Evolutionary conservation across 2,797 vertebrate species (phyloP).

Genomic region (Erpetoichthys calabaricus): DNA sequence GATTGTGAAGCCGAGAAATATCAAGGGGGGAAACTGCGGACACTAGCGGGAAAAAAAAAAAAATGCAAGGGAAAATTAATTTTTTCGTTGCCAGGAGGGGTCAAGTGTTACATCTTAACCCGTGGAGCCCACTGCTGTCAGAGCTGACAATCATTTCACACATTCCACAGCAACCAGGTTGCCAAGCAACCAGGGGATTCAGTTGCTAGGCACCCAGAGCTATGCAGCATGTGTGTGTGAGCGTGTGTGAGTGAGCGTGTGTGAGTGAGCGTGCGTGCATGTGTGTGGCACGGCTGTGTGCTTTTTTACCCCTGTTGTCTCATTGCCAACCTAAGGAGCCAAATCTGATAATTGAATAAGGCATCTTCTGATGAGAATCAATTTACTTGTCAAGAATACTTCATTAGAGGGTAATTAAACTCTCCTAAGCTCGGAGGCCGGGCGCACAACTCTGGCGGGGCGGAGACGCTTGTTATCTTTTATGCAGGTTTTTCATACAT

Average conservation of each 20-base stretch:
- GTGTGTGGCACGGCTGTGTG: neutral
- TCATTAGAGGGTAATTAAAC: neutral
- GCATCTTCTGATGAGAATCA: neutral
- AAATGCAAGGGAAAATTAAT: neutral
- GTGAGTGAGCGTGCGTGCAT: slow-evolving; percentile 1
- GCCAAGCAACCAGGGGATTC: slow-evolving; percentile 62
- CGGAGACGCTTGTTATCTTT: too few relatives aligned
- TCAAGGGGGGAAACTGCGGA: too few relatives aligned
- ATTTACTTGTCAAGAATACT: neutral
- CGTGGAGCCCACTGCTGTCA: slow-evolving; percentile 44
- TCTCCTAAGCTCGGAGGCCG: neutral
- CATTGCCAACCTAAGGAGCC: neutral
- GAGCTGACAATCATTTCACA: slow-evolving; percentile 59
- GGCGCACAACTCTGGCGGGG: too few relatives aligned
- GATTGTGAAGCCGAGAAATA: too few relatives aligned
- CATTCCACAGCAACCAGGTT: slow-evolving; percentile 62
- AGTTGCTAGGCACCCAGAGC: slow-evolving; percentile 66
- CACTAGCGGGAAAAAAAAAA: too few relatives aligned
- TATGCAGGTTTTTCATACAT: too few relatives aligned
- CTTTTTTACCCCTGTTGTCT: slow-evolving; percentile 14
- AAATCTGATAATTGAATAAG: neutral
- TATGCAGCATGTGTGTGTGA: slow-evolving; percentile 42
- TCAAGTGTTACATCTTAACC: slow-evolving; percentile 55
- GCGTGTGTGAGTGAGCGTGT: neutral
- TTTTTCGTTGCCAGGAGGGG: slow-evolving; percentile 43